Evolutionary conservation across 2,888 invertebrate species (phyloP).

Genomic region (Dynastes maya): DNA sequence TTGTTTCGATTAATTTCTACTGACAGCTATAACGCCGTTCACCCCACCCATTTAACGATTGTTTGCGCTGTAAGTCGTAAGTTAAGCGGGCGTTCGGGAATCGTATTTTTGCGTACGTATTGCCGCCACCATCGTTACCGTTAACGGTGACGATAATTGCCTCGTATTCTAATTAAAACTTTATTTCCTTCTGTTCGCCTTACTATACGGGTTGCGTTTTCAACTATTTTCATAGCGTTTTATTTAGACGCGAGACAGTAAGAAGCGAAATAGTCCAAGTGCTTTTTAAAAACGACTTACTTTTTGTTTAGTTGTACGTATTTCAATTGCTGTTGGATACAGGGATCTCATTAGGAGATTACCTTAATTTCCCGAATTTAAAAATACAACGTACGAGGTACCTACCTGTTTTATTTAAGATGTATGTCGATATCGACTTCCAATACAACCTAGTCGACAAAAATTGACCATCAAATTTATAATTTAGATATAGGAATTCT

Average conservation of each 20-base stretch:
- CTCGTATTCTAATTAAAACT: conserved; percentile 19
- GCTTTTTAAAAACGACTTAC: too few relatives aligned
- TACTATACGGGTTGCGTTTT: not conserved
- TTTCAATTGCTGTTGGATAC: too few relatives aligned
- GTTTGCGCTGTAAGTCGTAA: conserved; percentile 1
- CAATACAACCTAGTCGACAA: too few relatives aligned
- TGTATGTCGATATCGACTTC: too few relatives aligned
- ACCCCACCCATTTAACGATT: conserved; percentile 7
- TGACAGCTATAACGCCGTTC: not conserved
- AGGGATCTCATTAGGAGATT: too few relatives aligned
- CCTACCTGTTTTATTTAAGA: too few relatives aligned
- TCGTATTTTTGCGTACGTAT: not conserved
- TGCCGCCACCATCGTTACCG: not conserved
- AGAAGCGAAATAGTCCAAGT: not conserved
- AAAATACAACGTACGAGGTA: too few relatives aligned
- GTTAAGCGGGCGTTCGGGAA: not conserved
- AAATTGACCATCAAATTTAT: too few relatives aligned
- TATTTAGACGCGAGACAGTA: not conserved
- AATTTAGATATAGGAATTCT: too few relatives aligned
- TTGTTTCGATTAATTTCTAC: not conserved
- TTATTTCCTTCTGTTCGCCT: not conserved
- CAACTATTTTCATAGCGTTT: conserved; percentile 5
- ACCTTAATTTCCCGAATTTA: too few relatives aligned
- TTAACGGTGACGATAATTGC: conserved; percentile 14
- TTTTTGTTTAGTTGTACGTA: too few relatives aligned